Percentiles rank a stretch among this genome's conserved stretches.
These are phyloP conservation scores for Timandra comae DNA, from an alignment of 2,888 invertebrate species.

Conservation along the genomic window DNA sequence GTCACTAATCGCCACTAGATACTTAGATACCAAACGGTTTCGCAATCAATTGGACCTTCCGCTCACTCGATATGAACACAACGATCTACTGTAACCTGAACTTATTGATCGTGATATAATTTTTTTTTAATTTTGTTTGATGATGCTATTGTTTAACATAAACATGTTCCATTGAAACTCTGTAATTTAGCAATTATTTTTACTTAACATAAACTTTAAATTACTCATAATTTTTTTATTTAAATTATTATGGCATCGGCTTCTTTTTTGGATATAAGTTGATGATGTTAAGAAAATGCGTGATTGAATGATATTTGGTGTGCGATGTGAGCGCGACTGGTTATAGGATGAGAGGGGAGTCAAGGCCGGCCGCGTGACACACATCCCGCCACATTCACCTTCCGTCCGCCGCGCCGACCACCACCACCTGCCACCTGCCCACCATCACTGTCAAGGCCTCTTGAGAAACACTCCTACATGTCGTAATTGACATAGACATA, in stretches of 20 bases:
- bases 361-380: constrained; percentile 64
- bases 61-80: constrained; percentile 62
- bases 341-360: constrained; percentile 57
- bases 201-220: too few species aligned
- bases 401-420: constrained; percentile 47
- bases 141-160: too few species aligned
- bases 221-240: too few species aligned
- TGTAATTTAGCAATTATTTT: too few species aligned
- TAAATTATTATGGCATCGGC: too few species aligned
- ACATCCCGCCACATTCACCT: constrained; percentile 72
- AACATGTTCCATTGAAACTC: too few species aligned
- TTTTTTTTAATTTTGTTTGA: too few species aligned
- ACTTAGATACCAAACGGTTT: constrained; percentile 61
- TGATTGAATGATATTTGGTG: constrained; percentile 15
- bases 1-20: constrained; percentile 68
- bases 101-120: constrained; percentile 48
- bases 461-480: constrained; percentile 60
- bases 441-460: constrained; percentile 69
- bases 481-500: constrained; percentile 38
- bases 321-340: constrained; percentile 34
- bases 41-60: constrained; percentile 62
- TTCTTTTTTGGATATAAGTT: too few species aligned
- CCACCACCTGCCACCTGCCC: constrained; percentile 44
- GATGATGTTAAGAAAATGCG: too few species aligned
- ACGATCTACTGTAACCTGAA: constrained; percentile 46